phyloP scores from a whole-genome alignment of 2,888 invertebrate genomes.

The Pocota personata region DNA sequence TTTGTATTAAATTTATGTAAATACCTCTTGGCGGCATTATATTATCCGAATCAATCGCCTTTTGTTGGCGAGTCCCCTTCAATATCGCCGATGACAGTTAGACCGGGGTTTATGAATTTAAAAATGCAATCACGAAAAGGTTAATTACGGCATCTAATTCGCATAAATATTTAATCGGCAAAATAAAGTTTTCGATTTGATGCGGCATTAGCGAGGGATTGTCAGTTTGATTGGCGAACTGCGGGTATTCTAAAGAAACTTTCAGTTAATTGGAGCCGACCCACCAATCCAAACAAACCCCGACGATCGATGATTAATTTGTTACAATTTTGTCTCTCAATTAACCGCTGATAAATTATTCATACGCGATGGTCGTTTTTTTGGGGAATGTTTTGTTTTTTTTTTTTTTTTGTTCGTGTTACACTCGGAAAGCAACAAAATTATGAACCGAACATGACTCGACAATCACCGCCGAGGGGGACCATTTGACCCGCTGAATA shows the following conservation, averaged over 20 bases:
- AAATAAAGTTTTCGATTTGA: slow-evolving; percentile 23
- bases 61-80: slow-evolving; percentile 43
- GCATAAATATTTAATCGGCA: slow-evolving; percentile 48
- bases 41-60: slow-evolving; percentile 49
- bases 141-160: slow-evolving; percentile 58
- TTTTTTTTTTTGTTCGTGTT: slow-evolving; percentile 20
- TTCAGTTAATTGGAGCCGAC: slow-evolving; percentile 1
- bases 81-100: slow-evolving; percentile 64
- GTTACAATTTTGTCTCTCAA: slow-evolving; percentile 69
- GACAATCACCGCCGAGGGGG: slow-evolving; percentile 58
- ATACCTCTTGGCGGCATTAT: slow-evolving; percentile 43
- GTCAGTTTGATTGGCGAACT: slow-evolving; percentile 14
- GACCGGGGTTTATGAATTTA: slow-evolving; percentile 39
- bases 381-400: slow-evolving; percentile 18
- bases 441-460: slow-evolving; percentile 61
- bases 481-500: slow-evolving; percentile 65
- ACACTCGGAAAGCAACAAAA: slow-evolving; percentile 37
- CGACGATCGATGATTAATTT: slow-evolving; percentile 62
- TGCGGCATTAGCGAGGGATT: neutral
- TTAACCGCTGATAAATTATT: slow-evolving; percentile 64
- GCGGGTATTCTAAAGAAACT: neutral
- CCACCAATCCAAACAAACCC: slow-evolving; percentile 11
- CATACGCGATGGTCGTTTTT: slow-evolving; percentile 44
- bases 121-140: slow-evolving; percentile 46
- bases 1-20: slow-evolving; percentile 59